Percentiles rank a stretch among this genome's conserved stretches.
Conservation (phyloP, 1,140 invertebrate genomes). For the Euwallacea fornicatus region DNA sequence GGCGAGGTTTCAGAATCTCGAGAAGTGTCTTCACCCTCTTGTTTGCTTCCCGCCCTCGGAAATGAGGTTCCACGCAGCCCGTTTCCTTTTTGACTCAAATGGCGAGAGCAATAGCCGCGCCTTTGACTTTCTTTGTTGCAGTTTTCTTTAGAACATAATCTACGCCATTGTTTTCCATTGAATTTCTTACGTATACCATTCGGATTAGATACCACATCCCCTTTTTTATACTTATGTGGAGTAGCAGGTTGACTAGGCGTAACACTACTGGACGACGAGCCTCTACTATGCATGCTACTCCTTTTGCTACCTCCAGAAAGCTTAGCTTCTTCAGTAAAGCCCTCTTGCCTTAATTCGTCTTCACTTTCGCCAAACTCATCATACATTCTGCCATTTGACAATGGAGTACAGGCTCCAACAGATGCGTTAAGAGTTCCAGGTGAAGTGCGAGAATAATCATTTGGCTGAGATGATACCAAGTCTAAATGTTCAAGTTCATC, state of each 20-base stretch:
- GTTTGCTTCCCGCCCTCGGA: conserved; percentile 57
- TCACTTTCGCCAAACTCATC: conserved; percentile 87
- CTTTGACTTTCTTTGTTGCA: conserved; percentile 98
- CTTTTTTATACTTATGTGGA: conserved; percentile 97
- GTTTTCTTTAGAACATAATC: conserved; percentile 90
- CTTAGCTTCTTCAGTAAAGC: conserved; percentile 70
- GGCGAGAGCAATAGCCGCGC: conserved; percentile 92
- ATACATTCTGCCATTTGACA: conserved; percentile 67
- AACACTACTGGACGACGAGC: conserved; percentile 84
- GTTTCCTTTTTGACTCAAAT: conserved; percentile 86
- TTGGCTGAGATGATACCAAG: conserved; percentile 21
- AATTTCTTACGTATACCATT: conserved; percentile 98
- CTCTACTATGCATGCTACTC: conserved; percentile 87
- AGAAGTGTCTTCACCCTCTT: conserved; percentile 87
- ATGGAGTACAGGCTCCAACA: conserved; percentile 55
- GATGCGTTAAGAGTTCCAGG: conserved; percentile 56
- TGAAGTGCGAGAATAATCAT: conserved; percentile 55
- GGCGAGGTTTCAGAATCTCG: conserved; percentile 87
- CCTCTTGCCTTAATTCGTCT: conserved; percentile 83
- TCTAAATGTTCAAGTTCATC: conserved; percentile 84
- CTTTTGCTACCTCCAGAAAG: conserved; percentile 77
- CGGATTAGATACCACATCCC: conserved; percentile 94
- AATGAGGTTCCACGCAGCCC: conserved; percentile 54
- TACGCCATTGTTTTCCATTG: conserved; percentile 98
- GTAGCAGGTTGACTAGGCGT: conserved; percentile 85